Base-by-base conservation (phyloP, 2,888 invertebrate species). In the Hesperia comma region DNA sequence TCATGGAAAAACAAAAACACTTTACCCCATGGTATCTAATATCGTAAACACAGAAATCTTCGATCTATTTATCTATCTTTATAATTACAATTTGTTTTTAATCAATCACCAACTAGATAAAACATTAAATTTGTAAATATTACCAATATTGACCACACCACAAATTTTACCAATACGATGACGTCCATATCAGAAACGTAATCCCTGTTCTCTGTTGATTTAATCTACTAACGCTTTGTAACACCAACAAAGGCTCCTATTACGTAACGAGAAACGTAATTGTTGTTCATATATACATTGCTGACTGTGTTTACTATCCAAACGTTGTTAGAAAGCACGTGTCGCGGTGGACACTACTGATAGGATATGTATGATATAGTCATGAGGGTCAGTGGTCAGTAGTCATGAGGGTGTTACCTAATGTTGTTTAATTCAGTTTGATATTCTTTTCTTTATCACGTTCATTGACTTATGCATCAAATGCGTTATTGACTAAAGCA, bases 221-320 rank as follows among this genome's bases (percentile, higher is more conserved):
- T 64, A 68, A 69, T 69, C 58, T 62, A 58, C 56, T 60, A 69
- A 58, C 68, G 68, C 63, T 70, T 68, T 70, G 64, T 67, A 55
- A 62, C 61, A 67, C 55, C 61, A 70, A 67, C 68, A 66, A 68
- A 69, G 19, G 40, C 53, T 15, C 32, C 37, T 43, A 55, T 58
- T 40, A 46, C 56, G 63, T 17, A 40, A 51, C 63, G 62, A 63
- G 41, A 21, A 66, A 55, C 51, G 69, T 70, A 63, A 72, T 72
- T 70, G 68, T 66, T 54, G 58, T 12, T 53, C 10, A 37, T 33
- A 56, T 40, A 69, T 72, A 60, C 73, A 69, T 67, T 72, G 55
- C 55, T 56, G 46, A 56, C 55, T 56, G 33, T 63, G 46, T 63
- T 63, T 46, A 63, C 46, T 63, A 37, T 49, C 14, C 56, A 54